These are phyloP conservation scores for Aphelocoma californica DNA, from an alignment of 2,797 vertebrate species.

Conservation along the genomic window DNA sequence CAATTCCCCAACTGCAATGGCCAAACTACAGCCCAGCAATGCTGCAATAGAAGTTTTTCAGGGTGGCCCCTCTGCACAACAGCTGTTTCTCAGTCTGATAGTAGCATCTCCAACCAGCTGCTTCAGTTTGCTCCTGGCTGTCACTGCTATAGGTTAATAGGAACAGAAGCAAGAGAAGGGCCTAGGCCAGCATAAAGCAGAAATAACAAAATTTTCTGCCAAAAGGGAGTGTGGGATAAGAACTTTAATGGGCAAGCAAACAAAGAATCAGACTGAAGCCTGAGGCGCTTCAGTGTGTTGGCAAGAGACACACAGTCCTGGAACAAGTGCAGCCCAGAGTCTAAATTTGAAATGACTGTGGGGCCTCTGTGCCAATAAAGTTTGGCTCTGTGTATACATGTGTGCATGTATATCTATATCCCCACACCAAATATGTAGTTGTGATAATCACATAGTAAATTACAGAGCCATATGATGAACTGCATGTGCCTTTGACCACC, in stretches of 20 bases:
- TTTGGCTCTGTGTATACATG: conserved; percentile 29
- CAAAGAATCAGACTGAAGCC: conserved; percentile 48
- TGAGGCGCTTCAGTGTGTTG: conserved; percentile 55
- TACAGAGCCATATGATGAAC: conserved; percentile 66
- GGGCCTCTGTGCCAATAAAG: conserved; percentile 34
- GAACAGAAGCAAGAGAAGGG: conserved; percentile 44
- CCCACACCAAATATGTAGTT: conserved; percentile 68
- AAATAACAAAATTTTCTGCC: conserved; percentile 45
- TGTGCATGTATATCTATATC: conserved; percentile 59
- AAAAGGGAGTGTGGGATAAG: conserved; percentile 57
- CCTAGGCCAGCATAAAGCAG: conserved; percentile 52
- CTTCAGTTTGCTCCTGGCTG: conserved; percentile 61
- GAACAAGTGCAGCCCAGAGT: conserved; percentile 39
- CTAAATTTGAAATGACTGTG: conserved; percentile 62
- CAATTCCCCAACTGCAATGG: conserved; percentile 20
- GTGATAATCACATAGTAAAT: conserved; percentile 69
- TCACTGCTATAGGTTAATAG: conserved; percentile 47
- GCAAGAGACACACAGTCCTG: conserved; percentile 43
- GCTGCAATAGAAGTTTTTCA: conserved; percentile 52
- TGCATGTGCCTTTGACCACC: conserved; percentile 60
- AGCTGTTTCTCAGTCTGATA: conserved; percentile 63
- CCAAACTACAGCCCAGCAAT: conserved; percentile 22
- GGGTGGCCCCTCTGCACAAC: conserved; percentile 62
- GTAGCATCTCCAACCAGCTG: conserved; percentile 63
- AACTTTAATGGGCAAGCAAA: conserved; percentile 66